phyloP scores from a whole-genome alignment of 2,113 vertebrate genomes.

The Hystrix brachyura region DNA sequence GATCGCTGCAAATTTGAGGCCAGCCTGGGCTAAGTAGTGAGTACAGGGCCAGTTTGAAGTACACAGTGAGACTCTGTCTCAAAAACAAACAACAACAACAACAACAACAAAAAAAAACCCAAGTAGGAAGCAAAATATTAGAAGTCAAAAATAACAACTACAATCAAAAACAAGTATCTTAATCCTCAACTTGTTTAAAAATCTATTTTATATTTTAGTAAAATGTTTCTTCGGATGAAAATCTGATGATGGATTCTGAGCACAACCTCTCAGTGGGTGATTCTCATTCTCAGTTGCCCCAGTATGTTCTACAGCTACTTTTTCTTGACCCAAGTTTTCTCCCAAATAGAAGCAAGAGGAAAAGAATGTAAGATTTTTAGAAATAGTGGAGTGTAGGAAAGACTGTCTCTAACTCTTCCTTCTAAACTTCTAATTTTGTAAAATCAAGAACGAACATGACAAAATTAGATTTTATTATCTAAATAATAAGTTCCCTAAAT shows the following conservation, averaged over 20 bases:
- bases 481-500: background rate
- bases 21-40: too few relatives aligned
- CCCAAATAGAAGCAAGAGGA: background rate
- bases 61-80: too few relatives aligned
- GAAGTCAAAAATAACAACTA: background rate
- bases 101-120: too few relatives aligned
- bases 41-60: too few relatives aligned
- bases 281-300: background rate
- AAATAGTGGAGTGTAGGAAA: background rate
- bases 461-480: background rate
- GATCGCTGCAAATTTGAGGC: too few relatives aligned
- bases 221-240: background rate
- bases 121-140: background rate
- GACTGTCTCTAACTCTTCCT: background rate
- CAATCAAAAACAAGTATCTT: background rate
- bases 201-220: background rate
- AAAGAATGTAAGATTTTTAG: background rate
- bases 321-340: background rate
- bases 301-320: background rate
- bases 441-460: background rate
- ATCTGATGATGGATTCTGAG: background rate
- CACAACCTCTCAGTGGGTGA: background rate
- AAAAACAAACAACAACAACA: too few relatives aligned
- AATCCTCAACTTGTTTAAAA: background rate
- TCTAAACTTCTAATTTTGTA: background rate